These are phyloP conservation scores for Carabus problematicus DNA, from an alignment of 2,888 invertebrate species.

Conservation along the genomic window DNA sequence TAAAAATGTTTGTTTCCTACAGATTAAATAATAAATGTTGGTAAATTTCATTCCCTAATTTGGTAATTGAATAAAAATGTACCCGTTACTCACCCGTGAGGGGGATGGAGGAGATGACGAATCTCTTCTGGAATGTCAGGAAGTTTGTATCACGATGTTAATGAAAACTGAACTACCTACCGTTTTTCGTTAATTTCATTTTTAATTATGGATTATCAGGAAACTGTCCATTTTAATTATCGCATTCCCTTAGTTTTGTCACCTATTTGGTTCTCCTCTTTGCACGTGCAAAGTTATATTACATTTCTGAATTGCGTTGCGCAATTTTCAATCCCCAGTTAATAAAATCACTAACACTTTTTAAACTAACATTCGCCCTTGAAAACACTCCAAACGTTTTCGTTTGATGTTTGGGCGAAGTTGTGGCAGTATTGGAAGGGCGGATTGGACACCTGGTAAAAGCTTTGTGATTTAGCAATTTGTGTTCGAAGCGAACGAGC, in stretches of 20 bases:
- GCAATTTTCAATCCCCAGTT: slow-evolving; percentile 17
- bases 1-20: too few relatives aligned
- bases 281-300: not conserved
- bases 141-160: too few relatives aligned
- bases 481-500: slow-evolving; percentile 46
- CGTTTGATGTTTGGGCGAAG: slow-evolving; percentile 5
- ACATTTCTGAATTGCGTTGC: not conserved
- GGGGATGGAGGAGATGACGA: too few relatives aligned
- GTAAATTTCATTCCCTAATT: too few relatives aligned
- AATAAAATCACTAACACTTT: slow-evolving; percentile 22
- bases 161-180: too few relatives aligned
- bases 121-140: too few relatives aligned
- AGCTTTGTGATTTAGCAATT: slow-evolving; percentile 53
- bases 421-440: not conserved
- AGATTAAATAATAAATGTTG: too few relatives aligned
- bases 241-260: not conserved
- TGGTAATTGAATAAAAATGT: too few relatives aligned
- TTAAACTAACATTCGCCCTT: slow-evolving; percentile 9
- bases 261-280: not conserved
- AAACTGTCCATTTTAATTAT: not conserved
- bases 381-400: not conserved
- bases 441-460: slow-evolving; percentile 48
- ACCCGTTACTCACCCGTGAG: too few relatives aligned
- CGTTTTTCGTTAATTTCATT: too few relatives aligned
- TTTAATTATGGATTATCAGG: not conserved